Percentiles rank a stretch among this genome's conserved stretches.
These are phyloP conservation scores for Syrista parreyssii DNA, from an alignment of 2,888 invertebrate genomes.

Conservation along the genomic window DNA sequence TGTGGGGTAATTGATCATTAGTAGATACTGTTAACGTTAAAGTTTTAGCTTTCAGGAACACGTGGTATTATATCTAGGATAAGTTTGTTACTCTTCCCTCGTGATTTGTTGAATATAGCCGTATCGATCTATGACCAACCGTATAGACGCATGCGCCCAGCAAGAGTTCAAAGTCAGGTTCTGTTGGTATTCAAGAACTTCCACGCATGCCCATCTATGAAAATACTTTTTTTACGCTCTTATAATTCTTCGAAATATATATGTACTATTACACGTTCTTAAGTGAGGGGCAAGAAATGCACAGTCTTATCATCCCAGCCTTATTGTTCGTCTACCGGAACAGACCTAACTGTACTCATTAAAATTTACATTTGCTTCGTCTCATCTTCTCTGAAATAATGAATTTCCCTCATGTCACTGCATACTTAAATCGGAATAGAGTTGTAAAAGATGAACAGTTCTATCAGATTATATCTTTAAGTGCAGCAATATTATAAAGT, in stretches of 20 bases:
- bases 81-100: slow-evolving; percentile 5
- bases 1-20: neutral
- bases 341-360: neutral
- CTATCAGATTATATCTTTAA: neutral
- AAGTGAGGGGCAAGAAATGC: neutral
- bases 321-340: neutral
- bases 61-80: neutral
- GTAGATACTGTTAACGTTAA: neutral
- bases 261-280: neutral
- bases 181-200: neutral
- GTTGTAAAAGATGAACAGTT: neutral
- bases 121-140: slow-evolving; percentile 36
- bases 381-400: neutral
- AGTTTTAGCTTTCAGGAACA: neutral
- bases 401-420: neutral
- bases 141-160: slow-evolving; percentile 30
- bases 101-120: slow-evolving; percentile 24
- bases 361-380: neutral
- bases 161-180: neutral
- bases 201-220: neutral
- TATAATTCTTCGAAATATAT: neutral
- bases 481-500: neutral
- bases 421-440: neutral
- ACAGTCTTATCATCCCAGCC: neutral
- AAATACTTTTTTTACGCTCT: neutral